Evolutionary conservation across 2,113 vertebrate genomes (phyloP).

Genomic region (Colinus virginianus): DNA sequence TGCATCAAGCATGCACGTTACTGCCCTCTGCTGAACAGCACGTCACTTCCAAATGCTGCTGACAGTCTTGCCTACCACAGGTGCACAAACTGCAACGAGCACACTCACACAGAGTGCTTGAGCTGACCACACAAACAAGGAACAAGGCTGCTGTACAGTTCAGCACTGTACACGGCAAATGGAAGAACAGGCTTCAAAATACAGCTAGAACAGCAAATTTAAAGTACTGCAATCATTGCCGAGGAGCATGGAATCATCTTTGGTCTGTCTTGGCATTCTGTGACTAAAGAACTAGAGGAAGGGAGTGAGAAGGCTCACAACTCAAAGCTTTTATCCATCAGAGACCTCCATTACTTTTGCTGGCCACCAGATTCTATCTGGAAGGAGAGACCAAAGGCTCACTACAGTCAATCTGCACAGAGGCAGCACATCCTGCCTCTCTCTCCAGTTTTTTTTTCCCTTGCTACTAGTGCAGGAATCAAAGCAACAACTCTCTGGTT

Average conservation of each 20-base stretch:
- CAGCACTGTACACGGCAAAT: neutral
- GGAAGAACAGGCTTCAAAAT: neutral
- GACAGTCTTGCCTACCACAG: neutral
- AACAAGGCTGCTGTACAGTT: neutral
- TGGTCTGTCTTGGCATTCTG: neutral
- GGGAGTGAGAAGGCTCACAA: neutral
- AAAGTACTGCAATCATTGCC: neutral
- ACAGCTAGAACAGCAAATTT: neutral
- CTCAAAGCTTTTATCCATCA: neutral
- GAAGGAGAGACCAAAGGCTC: neutral
- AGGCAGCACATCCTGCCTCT: neutral
- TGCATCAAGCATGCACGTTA: rapidly evolving
- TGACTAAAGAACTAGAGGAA: neutral
- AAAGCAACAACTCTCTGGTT: neutral
- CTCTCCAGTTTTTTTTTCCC: neutral
- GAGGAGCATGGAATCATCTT: neutral
- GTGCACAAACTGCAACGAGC: neutral
- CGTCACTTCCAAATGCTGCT: neutral
- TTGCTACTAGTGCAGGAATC: neutral
- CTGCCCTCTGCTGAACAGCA: neutral
- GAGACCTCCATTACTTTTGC: neutral
- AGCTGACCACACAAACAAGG: neutral
- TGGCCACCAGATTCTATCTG: neutral
- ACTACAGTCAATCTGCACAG: neutral
- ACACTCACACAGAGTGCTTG: neutral